phyloP scores from a whole-genome alignment of 2,888 invertebrate genomes.

The Leucania comma region DNA sequence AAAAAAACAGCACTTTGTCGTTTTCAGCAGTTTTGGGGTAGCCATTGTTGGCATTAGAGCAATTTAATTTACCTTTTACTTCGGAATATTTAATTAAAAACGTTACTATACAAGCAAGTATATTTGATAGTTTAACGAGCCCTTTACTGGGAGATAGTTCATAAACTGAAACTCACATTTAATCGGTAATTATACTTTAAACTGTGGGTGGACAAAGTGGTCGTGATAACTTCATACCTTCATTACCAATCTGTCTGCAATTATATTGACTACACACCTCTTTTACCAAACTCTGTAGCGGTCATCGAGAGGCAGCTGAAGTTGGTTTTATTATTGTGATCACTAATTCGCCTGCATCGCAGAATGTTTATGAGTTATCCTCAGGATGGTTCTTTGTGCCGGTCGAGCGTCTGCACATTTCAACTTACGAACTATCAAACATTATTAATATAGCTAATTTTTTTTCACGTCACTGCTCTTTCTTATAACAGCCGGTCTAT shows the following conservation, averaged over 20 bases:
- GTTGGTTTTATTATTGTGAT: not conserved
- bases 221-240: not conserved
- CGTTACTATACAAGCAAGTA: not conserved
- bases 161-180: slow-evolving; percentile 4
- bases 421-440: slow-evolving; percentile 8
- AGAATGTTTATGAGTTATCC: slow-evolving; percentile 23
- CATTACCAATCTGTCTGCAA: not conserved
- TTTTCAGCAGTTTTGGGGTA: slow-evolving; percentile 2
- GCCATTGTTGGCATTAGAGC: not conserved
- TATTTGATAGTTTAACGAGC: not conserved
- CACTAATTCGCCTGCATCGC: slow-evolving; percentile 22
- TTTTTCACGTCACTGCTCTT: slow-evolving; percentile 24
- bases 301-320: not conserved
- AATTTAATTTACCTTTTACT: not conserved
- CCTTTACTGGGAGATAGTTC: slow-evolving; percentile 17
- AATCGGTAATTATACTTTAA: not conserved
- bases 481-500: slow-evolving; percentile 11
- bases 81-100: not conserved
- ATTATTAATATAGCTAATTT: slow-evolving; percentile 20
- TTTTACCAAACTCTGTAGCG: not conserved
- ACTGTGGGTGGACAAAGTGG: not conserved
- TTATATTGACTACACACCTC: slow-evolving; percentile 2
- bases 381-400: slow-evolving; percentile 13
- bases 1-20: not conserved
- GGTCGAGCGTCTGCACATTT: not conserved